Percentiles rank a stretch among this genome's conserved stretches.
phyloP scores from a whole-genome alignment of 2,113 vertebrate genomes.

The Anoplopoma fimbria region DNA sequence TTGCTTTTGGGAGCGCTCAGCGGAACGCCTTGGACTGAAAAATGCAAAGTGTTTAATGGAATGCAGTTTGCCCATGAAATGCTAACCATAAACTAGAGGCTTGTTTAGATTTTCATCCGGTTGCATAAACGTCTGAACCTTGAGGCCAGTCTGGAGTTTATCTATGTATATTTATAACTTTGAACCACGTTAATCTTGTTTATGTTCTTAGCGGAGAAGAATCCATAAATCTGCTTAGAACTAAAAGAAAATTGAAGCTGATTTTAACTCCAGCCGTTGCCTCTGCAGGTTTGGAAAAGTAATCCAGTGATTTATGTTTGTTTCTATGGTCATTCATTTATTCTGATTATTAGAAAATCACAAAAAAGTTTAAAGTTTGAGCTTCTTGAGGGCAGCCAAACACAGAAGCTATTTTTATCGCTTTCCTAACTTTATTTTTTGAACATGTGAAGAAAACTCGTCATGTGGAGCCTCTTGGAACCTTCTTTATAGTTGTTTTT shows the following conservation, averaged over 20 bases:
- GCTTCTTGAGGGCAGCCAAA: too few relatives aligned
- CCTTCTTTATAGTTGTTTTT: too few relatives aligned
- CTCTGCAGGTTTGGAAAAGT: not conserved
- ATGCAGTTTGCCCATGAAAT: not conserved
- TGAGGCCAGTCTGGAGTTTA: not conserved
- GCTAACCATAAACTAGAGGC: not conserved
- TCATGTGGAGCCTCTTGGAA: too few relatives aligned
- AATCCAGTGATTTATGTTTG: too few relatives aligned
- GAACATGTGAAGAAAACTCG: too few relatives aligned
- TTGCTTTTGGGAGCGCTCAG: slow-evolving; percentile 26
- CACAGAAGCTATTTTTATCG: too few relatives aligned
- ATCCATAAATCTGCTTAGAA: not conserved
- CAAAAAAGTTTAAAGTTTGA: too few relatives aligned
- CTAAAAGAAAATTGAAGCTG: not conserved
- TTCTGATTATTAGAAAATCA: too few relatives aligned
- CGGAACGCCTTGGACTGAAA: not conserved
- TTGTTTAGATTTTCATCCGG: not conserved
- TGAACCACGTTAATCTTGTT: not conserved
- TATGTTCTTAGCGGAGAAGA: not conserved
- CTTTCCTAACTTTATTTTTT: too few relatives aligned
- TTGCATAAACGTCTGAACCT: not conserved
- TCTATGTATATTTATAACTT: not conserved
- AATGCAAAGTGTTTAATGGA: slow-evolving; percentile 17
- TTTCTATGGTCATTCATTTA: too few relatives aligned
- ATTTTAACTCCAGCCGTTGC: too few relatives aligned